phyloP scores from a whole-genome alignment of 2,113 vertebrate species.

The Ascaphus truei region DNA sequence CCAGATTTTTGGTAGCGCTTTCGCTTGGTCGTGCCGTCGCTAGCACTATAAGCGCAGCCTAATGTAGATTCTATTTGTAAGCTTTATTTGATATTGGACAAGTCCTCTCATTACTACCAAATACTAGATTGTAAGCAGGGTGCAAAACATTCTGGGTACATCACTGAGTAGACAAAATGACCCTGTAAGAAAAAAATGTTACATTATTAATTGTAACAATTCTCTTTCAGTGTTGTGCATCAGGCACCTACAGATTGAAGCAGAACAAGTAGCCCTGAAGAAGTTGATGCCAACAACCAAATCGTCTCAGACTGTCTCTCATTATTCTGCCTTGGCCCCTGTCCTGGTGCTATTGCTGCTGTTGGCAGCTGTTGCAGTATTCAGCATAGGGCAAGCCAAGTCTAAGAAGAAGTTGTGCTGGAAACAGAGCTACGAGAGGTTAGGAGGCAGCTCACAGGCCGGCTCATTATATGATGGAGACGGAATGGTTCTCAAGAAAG shows the following conservation, averaged over 20 bases:
- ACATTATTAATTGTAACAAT: too few relatives aligned
- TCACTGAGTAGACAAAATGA: too few relatives aligned
- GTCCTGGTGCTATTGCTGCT: slow-evolving; percentile 50
- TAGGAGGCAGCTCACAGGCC: slow-evolving; percentile 50
- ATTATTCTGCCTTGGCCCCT: slow-evolving; percentile 48
- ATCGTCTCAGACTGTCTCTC: slow-evolving; percentile 43
- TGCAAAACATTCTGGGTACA: too few relatives aligned
- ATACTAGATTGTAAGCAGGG: too few relatives aligned
- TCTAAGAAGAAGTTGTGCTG: slow-evolving; percentile 64
- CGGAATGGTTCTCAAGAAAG: neutral
- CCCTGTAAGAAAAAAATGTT: too few relatives aligned
- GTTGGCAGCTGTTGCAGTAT: slow-evolving; percentile 46
- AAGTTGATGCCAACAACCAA: slow-evolving; percentile 32
- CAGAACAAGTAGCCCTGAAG: slow-evolving; percentile 25
- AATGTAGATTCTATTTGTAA: too few relatives aligned
- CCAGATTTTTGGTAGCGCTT: too few relatives aligned
- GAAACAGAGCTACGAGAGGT: slow-evolving; percentile 64
- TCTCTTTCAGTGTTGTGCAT: slow-evolving; percentile 58
- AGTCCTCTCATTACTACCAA: too few relatives aligned
- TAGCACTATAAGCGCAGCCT: too few relatives aligned
- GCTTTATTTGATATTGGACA: too few relatives aligned
- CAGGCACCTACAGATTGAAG: slow-evolving; percentile 47
- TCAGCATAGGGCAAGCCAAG: slow-evolving; percentile 53
- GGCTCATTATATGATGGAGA: neutral
- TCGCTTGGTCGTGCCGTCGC: too few relatives aligned